Percentiles rank a stretch among this genome's conserved stretches.
Conservation (phyloP, 2,113 vertebrate species). For the Gymnogyps californianus region DNA sequence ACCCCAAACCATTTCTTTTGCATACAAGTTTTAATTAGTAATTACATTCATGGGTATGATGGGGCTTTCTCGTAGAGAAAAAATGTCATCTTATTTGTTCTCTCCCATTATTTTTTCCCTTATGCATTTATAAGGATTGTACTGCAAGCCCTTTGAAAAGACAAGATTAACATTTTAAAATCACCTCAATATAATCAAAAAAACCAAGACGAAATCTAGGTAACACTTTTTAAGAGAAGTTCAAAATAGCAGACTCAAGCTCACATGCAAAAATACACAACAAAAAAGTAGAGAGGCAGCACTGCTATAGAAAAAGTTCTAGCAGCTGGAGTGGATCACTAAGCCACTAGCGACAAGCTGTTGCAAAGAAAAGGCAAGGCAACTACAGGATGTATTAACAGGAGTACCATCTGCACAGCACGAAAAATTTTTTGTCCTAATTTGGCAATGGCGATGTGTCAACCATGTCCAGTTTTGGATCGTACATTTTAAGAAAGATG, state of each 20-base stretch:
- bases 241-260: not conserved
- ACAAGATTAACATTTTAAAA: not conserved
- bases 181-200: not conserved
- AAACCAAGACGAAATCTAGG: not conserved
- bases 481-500: not conserved
- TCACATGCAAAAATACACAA: not conserved
- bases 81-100: not conserved
- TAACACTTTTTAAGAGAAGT: not conserved
- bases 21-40: not conserved
- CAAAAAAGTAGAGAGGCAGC: not conserved
- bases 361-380: not conserved
- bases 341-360: not conserved
- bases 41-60: not conserved
- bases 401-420: not conserved
- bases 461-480: not conserved
- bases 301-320: not conserved
- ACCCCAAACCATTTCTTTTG: not conserved
- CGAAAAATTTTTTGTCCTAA: conserved; percentile 16
- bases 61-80: not conserved
- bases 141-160: not conserved
- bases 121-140: not conserved
- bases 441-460: not conserved
- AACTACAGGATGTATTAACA: not conserved
- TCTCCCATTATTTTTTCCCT: not conserved
- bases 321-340: not conserved